These are phyloP conservation scores for Heterohyrax brucei DNA, from an alignment of 2,797 vertebrate species.

Conservation along the genomic window DNA sequence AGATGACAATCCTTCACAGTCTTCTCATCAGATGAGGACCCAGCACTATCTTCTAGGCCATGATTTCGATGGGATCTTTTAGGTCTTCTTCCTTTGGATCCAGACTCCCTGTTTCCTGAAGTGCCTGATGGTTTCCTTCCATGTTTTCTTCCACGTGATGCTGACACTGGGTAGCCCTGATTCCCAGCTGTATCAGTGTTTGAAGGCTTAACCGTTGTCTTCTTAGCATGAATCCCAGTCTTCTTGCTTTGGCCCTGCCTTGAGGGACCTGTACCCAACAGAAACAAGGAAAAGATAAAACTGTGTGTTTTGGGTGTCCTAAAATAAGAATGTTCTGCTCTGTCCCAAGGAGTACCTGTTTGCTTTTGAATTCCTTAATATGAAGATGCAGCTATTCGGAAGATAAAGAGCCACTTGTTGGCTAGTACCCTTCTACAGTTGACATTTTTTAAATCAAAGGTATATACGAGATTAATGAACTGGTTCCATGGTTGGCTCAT, in stretches of 20 bases:
- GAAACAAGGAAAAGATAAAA: constrained; percentile 74
- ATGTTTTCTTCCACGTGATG: not conserved
- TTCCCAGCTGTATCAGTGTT: not conserved
- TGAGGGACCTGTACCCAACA: constrained; percentile 78
- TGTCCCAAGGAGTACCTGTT: not conserved
- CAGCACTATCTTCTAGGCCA: not conserved
- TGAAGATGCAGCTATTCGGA: not conserved
- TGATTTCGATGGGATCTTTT: not conserved
- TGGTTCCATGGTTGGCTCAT: not conserved
- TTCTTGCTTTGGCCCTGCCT: constrained; percentile 62
- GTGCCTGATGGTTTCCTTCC: constrained; percentile 83
- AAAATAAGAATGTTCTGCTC: constrained; percentile 33
- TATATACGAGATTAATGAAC: constrained; percentile 41
- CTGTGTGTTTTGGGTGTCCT: constrained; percentile 13
- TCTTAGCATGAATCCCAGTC: constrained; percentile 43
- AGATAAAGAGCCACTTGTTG: not conserved
- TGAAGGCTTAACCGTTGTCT: not conserved
- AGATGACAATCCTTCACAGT: not conserved
- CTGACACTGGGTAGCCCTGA: not conserved
- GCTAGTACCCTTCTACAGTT: not conserved
- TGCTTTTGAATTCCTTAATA: not conserved
- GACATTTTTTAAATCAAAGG: constrained; percentile 49
- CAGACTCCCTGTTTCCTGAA: not conserved
- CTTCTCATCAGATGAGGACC: not conserved
- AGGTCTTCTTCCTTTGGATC: not conserved